Base-by-base conservation (phyloP, 1,140 invertebrate species). In the Teleopsis dalmanni region DNA sequence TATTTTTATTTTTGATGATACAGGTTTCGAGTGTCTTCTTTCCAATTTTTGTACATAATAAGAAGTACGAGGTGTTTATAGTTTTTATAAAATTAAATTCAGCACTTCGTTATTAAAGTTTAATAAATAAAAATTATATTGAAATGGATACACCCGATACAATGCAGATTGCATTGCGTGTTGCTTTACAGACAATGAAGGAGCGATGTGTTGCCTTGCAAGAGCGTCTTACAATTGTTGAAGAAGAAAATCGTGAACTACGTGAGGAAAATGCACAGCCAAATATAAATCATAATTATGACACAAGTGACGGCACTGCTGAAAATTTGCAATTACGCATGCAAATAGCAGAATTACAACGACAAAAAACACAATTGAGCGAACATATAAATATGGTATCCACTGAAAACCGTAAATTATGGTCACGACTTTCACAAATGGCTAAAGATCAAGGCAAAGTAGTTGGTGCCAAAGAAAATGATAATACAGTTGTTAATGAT, bases 371-470 rank as follows among this genome's bases (percentile, higher is more conserved):
- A 4, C 84, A 87, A 59, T 62, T 88, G 7, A 77, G 79, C 50
- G 80, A 86, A 65, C 84, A 86, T 57, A 76, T 88, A 34, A 78
- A 78, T 52, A 86, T 88, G 82, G 84, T 90, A 8, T 81, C 84
- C 2, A 78, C 78, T 57, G 87, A 90, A 71, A 90, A 88, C 68
- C 79, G 82, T 58, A 80, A 82, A 49, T 67, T 90, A 18, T 90
- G 86, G 87, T 79, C 75, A 41, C 80, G 81, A 58, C 70, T 90
- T 22, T 81, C 80, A 2, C 73, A 75, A 60, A 70, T 87, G 34
- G 81, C 75, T 2, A 76, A 78, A 62, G 74, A 76, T 11, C 81
- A 80, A 57, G 72, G 73, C 10, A 19, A 21, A 31, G 48, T 29
- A 38, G 46, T 27, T 31, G 22, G 16, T 27, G 34, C 4, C n/a